A percentile compares a stretch with the other conserved stretches of the same genome.
These are phyloP conservation scores for Lasioglossum villosulum DNA, from an alignment of 2,888 invertebrate genomes.

Conservation along the genomic window DNA sequence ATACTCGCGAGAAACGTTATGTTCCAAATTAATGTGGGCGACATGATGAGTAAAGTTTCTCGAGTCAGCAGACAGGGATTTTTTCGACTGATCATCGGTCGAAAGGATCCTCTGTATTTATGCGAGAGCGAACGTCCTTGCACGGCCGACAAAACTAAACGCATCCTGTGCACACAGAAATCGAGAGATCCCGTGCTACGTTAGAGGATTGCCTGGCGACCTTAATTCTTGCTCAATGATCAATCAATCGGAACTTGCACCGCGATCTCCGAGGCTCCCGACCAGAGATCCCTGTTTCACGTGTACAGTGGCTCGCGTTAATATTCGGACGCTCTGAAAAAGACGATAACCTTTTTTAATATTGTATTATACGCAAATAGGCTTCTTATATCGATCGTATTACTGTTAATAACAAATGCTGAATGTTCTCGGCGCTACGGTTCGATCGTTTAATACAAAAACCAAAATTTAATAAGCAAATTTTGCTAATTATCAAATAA, in stretches of 20 bases:
- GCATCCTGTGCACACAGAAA: slow-evolving; percentile 66
- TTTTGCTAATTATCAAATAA: no score
- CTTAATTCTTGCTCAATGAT: background rate
- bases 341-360: no score
- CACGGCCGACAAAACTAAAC: slow-evolving; percentile 67
- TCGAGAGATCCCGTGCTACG: slow-evolving; percentile 35
- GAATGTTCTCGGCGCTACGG: no score
- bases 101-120: slow-evolving; percentile 51
- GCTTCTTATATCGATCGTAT: no score
- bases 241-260: slow-evolving; percentile 22
- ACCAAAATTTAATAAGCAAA: no score
- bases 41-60: slow-evolving; percentile 12
- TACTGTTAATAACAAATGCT: no score
- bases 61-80: background rate
- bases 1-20: slow-evolving; percentile 12
- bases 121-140: slow-evolving; percentile 66
- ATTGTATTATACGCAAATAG: no score
- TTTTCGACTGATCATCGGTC: slow-evolving; percentile 14
- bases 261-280: background rate
- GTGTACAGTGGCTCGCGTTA: no score
- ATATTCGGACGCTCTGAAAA: no score
- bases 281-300: background rate
- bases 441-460: no score
- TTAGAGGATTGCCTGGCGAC: background rate
- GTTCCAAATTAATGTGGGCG: background rate